Base-by-base conservation (phyloP, 64 coral and sea anemone species). In the Montipora capricornis region DNA sequence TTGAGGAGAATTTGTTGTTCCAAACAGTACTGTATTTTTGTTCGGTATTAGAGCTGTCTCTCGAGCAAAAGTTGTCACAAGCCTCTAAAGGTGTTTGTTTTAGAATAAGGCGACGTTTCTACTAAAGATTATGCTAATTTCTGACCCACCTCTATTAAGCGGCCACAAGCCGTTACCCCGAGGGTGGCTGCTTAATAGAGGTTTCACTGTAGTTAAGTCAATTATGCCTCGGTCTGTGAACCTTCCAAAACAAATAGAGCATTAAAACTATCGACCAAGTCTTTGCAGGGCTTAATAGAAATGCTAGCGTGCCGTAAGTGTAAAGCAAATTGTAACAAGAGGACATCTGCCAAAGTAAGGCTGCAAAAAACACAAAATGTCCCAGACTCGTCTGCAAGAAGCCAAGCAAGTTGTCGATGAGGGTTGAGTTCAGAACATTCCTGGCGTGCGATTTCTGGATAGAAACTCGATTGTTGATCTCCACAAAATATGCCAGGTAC, bases 211-310 rank as follows among this genome's bases (percentile, higher is more conserved):
- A 6, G 6, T 11, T 57, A 57, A 37, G 64, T 84, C 47, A 84
- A 47, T 84, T 66, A 48, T 48, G 14, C 7, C 37, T 69, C 5
- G 81, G 81, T n/a, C 81, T 84, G 14, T 84, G 81, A 15, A 84
- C 81, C 47, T 59, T 67, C 81, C 81, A 84, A 17, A 84, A 93
- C 77, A 93, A 82, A 82, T 88, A 93, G 2, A 84, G 61, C 5
- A 89, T 82, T 14, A 97, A 85, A 55, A 79, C 44, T 70, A 97
- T 45, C 22, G 95, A 97, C 95, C 95, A 97, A 14, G 87, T 90
- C 60, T 97, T 97, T 0, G 91, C 95, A 1, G 95, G 95, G 14
- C 88, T 91, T 6, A 97, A 12, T n/a, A 93, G 67, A 77, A 94
- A 97, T 37, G 95, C 76, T 48, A 91, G 68, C 12, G 7, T 49